A percentile compares a stretch with the other conserved stretches of the same genome.
These are phyloP conservation scores for Oreochromis aureus DNA, from an alignment of 2,113 vertebrate genomes.

Conservation along the genomic window DNA sequence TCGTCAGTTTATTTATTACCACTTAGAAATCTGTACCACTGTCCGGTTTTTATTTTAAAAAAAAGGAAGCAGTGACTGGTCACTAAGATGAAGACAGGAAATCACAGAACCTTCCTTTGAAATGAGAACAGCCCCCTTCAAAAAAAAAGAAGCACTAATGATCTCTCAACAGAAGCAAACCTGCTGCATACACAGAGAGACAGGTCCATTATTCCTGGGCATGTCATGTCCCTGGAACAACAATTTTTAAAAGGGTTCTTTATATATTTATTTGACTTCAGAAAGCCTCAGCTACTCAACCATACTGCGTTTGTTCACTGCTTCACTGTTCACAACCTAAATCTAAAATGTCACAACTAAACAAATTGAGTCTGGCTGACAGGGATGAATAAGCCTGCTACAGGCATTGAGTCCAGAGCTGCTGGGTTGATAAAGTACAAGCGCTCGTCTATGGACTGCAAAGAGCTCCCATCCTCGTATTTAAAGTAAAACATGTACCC, in stretches of 20 bases:
- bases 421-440: conserved; percentile 47
- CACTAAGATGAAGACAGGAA: not conserved
- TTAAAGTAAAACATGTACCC: not conserved
- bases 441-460: not conserved
- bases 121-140: not conserved
- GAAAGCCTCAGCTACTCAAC: conserved; percentile 49
- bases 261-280: conserved; percentile 28
- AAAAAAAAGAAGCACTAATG: conserved; percentile 32
- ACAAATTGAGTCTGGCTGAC: conserved; percentile 50
- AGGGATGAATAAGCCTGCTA: conserved; percentile 49
- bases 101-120: not conserved
- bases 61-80: not conserved
- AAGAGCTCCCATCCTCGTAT: not conserved
- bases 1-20: not conserved
- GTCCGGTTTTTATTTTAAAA: accelerated
- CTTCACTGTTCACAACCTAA: conserved; percentile 11
- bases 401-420: not conserved
- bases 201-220: conserved; percentile 9
- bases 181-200: conserved; percentile 1
- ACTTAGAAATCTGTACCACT: not conserved
- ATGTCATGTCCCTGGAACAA: not conserved
- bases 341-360: conserved; percentile 63
- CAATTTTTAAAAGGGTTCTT: not conserved
- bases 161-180: conserved; percentile 23
- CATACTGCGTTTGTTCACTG: conserved; percentile 30